Percentiles rank a stretch among this genome's conserved stretches.
These are phyloP conservation scores for Isaurus tuberculatus DNA, from an alignment of 92 coral and sea anemone species.

Conservation along the genomic window DNA sequence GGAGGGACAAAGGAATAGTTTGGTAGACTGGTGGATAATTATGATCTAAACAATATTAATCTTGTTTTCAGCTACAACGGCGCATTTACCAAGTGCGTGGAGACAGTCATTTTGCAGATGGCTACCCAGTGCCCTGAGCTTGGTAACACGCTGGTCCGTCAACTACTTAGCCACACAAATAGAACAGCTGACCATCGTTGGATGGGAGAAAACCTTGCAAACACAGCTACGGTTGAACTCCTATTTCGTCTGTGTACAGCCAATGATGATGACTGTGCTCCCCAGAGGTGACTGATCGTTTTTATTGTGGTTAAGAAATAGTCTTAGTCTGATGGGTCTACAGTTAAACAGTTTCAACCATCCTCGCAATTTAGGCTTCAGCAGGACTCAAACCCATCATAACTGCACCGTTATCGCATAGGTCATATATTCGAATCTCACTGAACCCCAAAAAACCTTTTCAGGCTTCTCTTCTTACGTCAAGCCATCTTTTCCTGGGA, in stretches of 20 bases:
- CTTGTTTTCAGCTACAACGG: conserved; percentile 55
- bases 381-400: no score
- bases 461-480: no score
- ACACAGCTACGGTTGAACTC: conserved; percentile 81
- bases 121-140: conserved; percentile 79
- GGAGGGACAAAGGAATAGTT: no score
- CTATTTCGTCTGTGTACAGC: conserved; percentile 85
- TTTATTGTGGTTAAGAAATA: background rate
- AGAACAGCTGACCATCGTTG: conserved; percentile 36
- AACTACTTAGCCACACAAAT: conserved; percentile 69
- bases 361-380: no score
- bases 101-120: conserved; percentile 80
- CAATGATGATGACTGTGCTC: conserved; percentile 59
- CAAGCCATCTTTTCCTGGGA: no score
- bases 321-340: background rate
- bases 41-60: no score
- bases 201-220: conserved; percentile 56
- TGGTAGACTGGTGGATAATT: no score
- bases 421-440: no score
- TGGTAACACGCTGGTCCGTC: conserved; percentile 71
- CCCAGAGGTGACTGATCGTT: conserved; percentile 7
- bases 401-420: no score
- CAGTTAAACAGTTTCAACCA: no score
- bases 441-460: no score
- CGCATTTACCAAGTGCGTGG: conserved; percentile 79